phyloP scores from a whole-genome alignment of 2,888 invertebrate genomes.

The Tipula helvola region DNA sequence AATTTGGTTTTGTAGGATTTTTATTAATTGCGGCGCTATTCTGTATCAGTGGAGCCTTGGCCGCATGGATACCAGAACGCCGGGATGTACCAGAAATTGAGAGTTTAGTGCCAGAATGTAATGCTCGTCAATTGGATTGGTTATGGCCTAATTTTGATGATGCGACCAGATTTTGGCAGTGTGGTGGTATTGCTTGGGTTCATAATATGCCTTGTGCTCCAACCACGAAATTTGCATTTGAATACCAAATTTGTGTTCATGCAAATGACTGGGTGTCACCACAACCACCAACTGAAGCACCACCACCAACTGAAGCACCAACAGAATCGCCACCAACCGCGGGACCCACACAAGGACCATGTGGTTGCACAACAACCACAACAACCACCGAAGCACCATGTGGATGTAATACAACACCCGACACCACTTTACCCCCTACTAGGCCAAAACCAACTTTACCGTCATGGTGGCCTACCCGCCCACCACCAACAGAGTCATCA shows the following conservation, averaged over 20 bases:
- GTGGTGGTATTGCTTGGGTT: not conserved
- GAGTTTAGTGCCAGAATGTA: not conserved
- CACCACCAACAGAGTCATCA: too few relatives aligned
- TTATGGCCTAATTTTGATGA: not conserved
- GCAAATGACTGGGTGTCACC: not conserved
- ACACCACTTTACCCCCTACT: too few relatives aligned
- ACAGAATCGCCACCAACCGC: not conserved
- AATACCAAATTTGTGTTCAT: not conserved
- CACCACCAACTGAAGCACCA: not conserved
- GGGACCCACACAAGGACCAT: not conserved
- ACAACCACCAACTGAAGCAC: not conserved
- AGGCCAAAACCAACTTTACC: too few relatives aligned
- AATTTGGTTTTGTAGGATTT: not conserved
- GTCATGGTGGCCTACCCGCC: too few relatives aligned
- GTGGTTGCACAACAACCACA: not conserved
- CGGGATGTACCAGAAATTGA: not conserved
- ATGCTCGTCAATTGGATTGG: not conserved
- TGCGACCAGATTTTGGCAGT: not conserved
- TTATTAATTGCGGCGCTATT: not conserved
- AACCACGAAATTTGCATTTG: not conserved
- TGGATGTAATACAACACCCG: not conserved
- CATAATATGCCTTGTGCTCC: not conserved
- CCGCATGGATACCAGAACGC: not conserved
- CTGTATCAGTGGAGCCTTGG: not conserved
- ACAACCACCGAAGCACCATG: not conserved